These are phyloP conservation scores for Mormyrus hasselquistii DNA, from an alignment of 2,797 vertebrate genomes.

Conservation along the genomic window DNA sequence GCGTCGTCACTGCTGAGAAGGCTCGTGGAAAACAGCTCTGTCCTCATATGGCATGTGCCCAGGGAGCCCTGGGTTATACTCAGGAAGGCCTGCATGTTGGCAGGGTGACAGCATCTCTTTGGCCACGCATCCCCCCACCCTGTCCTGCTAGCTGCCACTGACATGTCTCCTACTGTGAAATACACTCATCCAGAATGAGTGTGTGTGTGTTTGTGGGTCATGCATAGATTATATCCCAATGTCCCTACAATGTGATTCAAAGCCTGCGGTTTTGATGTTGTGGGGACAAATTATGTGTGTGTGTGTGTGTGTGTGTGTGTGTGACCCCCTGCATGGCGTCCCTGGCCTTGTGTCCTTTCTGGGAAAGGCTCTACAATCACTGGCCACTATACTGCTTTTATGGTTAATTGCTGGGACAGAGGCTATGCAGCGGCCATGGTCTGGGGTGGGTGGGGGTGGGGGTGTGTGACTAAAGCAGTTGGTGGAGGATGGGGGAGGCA, in stretches of 20 bases:
- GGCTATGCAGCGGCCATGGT: not conserved
- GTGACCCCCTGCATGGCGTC: not conserved
- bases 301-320: not conserved
- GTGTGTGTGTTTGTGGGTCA: no score
- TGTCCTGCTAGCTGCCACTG: no score
- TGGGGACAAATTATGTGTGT: not conserved
- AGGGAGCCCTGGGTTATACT: not conserved
- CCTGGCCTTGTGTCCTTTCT: not conserved
- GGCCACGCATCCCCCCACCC: no score
- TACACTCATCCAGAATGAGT: no score
- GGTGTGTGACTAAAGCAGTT: not conserved
- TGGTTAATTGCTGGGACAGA: not conserved
- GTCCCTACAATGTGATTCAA: not conserved
- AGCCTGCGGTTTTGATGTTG: not conserved
- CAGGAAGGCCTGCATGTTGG: not conserved
- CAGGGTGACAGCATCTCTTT: not conserved
- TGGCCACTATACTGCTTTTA: not conserved
- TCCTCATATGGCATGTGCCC: not conserved
- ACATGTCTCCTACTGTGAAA: no score
- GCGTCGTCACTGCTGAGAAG: not conserved
- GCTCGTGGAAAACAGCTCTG: not conserved
- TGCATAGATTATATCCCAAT: no score
- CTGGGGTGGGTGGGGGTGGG: not conserved
- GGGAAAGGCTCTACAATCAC: not conserved
- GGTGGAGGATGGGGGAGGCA: not conserved